These are phyloP conservation scores for Euplexia lucipara DNA, from an alignment of 2,888 invertebrate genomes.

Conservation along the genomic window DNA sequence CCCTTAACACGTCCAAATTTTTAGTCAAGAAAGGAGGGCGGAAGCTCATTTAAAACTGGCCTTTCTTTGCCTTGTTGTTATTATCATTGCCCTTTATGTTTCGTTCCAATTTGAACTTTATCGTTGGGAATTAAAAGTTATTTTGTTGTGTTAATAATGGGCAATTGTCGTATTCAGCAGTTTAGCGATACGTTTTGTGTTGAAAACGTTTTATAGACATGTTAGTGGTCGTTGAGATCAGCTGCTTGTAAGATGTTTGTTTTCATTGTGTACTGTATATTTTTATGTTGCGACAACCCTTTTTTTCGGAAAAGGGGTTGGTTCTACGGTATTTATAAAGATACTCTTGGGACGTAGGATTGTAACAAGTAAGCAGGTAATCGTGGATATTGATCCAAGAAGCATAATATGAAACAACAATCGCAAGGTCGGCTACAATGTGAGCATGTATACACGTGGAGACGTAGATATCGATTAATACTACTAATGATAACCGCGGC, in stretches of 20 bases:
- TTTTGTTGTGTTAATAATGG: slow-evolving; percentile 66
- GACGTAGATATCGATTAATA: slow-evolving; percentile 13
- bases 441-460: slow-evolving; percentile 12
- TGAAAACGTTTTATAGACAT: slow-evolving; percentile 82
- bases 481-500: slow-evolving; percentile 21
- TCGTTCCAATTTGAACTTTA: slow-evolving; percentile 80
- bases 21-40: slow-evolving; percentile 59
- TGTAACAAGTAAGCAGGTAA: slow-evolving; percentile 15
- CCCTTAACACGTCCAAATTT: slow-evolving; percentile 58
- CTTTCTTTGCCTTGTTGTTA: slow-evolving; percentile 86
- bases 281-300: slow-evolving; percentile 46
- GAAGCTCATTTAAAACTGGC: slow-evolving; percentile 75
- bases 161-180: slow-evolving; percentile 77
- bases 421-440: slow-evolving; percentile 23
- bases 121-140: slow-evolving; percentile 63
- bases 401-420: not conserved
- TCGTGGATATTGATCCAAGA: slow-evolving; percentile 11
- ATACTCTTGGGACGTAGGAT: not conserved
- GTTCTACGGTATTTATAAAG: slow-evolving; percentile 11
- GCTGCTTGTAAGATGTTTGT: slow-evolving; percentile 71
- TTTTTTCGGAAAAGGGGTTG: slow-evolving; percentile 39
- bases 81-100: slow-evolving; percentile 81
- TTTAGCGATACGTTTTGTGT: slow-evolving; percentile 83
- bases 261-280: slow-evolving; percentile 56
- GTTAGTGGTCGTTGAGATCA: slow-evolving; percentile 79